These are phyloP conservation scores for Acrocephalus scirpaceus DNA, from an alignment of 2,797 vertebrate species.

Conservation along the genomic window DNA sequence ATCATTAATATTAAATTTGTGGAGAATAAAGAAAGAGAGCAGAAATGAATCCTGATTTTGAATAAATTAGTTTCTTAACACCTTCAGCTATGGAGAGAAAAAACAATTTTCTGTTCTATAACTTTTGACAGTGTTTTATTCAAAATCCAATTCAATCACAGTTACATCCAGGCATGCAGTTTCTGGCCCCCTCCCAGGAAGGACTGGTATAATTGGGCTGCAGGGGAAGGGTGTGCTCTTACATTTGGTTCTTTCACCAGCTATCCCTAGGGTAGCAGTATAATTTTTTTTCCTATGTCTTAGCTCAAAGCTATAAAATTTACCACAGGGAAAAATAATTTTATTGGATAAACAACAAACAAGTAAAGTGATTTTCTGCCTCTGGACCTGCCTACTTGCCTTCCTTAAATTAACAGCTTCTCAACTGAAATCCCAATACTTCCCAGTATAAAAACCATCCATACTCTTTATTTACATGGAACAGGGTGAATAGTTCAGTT, in stretches of 20 bases:
- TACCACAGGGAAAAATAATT: not conserved
- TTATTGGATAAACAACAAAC: not conserved
- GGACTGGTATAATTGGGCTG: not conserved
- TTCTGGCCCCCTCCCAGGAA: not conserved
- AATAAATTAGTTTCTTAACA: not conserved
- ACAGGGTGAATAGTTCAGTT: not conserved
- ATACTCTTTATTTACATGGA: not conserved
- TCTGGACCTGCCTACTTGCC: not conserved
- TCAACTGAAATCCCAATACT: not conserved
- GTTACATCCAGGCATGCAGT: not conserved
- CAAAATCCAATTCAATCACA: not conserved
- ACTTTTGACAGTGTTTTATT: not conserved
- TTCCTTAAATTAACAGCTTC: slow-evolving; percentile 11
- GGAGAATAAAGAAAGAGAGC: not conserved
- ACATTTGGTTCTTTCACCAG: not conserved
- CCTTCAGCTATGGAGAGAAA: not conserved
- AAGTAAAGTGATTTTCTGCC: not conserved
- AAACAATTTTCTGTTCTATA: not conserved
- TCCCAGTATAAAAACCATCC: not conserved
- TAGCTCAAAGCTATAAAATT: not conserved
- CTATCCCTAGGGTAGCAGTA: not conserved
- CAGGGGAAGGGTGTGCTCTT: not conserved
- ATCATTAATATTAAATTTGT: not conserved
- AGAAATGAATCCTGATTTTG: not conserved
- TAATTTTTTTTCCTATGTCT: not conserved